Evolutionary conservation across 2,113 vertebrate genomes (phyloP).

Genomic region (Notechis scutatus): DNA sequence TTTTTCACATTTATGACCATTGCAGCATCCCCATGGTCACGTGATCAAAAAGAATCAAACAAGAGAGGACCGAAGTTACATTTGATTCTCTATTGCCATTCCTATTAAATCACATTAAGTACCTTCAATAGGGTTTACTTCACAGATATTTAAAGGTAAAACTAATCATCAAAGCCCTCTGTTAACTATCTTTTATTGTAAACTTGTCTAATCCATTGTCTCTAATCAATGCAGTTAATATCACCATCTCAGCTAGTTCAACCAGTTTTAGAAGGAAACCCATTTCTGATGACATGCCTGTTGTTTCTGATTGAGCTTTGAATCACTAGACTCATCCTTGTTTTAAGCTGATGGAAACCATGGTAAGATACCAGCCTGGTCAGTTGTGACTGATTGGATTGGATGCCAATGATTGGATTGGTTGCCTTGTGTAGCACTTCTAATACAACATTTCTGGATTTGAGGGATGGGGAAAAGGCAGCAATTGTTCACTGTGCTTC

Average conservation of each 20-base stretch:
- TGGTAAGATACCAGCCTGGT: background rate
- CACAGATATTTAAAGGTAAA: background rate
- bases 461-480: background rate
- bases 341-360: background rate
- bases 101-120: background rate
- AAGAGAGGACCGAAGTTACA: background rate
- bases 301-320: background rate
- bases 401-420: background rate
- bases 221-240: background rate
- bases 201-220: background rate
- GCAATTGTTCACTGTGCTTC: background rate
- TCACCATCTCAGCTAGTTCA: background rate
- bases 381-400: background rate
- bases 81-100: background rate
- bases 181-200: background rate
- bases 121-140: background rate
- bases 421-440: background rate
- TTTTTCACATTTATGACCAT: no score
- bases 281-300: background rate
- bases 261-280: background rate
- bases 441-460: background rate
- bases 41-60: background rate
- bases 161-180: background rate
- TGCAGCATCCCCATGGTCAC: no score
- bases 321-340: background rate